Base-by-base conservation (phyloP, 2,113 vertebrate species). In the Pyxicephalus adspersus region DNA sequence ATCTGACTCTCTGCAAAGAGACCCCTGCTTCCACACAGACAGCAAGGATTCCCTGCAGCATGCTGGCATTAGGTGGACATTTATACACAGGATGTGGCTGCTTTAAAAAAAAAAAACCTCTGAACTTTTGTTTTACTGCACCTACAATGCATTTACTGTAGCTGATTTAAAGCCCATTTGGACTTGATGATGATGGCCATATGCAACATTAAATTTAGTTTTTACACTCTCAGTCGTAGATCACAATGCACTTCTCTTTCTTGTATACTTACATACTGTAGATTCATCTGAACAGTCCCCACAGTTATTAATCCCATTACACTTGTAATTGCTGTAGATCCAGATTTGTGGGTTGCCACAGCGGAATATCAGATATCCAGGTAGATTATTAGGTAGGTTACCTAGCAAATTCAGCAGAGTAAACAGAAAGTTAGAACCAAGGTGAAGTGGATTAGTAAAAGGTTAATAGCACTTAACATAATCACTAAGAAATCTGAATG, bases 231-330 rank as follows among this genome's bases (percentile, higher is more conserved):
- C 38, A 9, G 6, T 45, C 15, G 9, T 13, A 9, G 38, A 45
- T 45, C 38, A 45, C 11, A 45, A 8, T 13, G 11, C 38, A 8
- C 38, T 1, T 45, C 38, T 34, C 6, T 34, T 34, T 45, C 26
- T 76, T 29, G 61, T 51, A 81, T 23, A 86, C 90, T 85, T 57
- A 94, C 94, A 86, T 83, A 83, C 83, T 4, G 86, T 87, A 0
- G 34, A 81, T 83, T 95, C 94, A 0, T 95, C 94, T 0, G 93
- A 95, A 83, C 94, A 95, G 85, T 95, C 94, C 22, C 94, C 93
- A 0, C 94, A 95, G 85, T 93, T 86, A 0, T 95, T 95, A 73
- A 86, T 58, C 0, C 91, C 76, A 0, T 95, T 80, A 20, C 94
- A 95, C 77, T 84, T 90, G 66, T 87, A 86, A 73, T 95, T 91